Base-by-base conservation (phyloP, 2,113 vertebrate genomes). In the Atractosteus spatula region DNA sequence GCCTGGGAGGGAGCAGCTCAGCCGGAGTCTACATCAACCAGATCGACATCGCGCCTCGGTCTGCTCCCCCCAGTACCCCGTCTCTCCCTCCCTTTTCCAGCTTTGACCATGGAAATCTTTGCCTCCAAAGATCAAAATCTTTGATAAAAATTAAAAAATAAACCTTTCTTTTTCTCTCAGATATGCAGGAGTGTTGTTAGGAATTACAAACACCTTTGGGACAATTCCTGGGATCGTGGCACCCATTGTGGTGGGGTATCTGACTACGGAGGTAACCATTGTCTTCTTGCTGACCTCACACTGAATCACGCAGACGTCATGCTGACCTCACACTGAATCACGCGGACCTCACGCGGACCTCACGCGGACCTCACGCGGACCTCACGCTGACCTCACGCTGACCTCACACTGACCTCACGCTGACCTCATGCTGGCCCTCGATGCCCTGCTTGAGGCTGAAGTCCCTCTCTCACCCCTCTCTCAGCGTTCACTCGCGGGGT, bases 1-100 rank as follows among this genome's bases (percentile, higher is more conserved):
- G 82, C 11, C 14, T 86, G 0, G 88, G 84, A n/a, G 91, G 85
- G 7, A 16, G 12, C 74, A 85, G 79, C 1, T 68, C 84, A 3
- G 62, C 89, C 1, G 93, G 93, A 63, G 89, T 92, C 78, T 90
- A 72, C 76, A 87, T 92, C 13, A 94, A 94, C 85, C 93, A 93
- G 70, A 88, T 94, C 0, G 92, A 94, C 81, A 93, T 93, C 14
- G 92, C 91, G 1, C 92, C 92, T 3, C 84, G 86, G 92, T 93
- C 76, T 17, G 41, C 2, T 62, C 17, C 16, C n/a, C 13, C 41
- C 69, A 59, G 7, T 7, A 42, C 55, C 4, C 29, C 4, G 17
- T 8, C 55, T 51, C 44, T 71, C 13, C n/a, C 42, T 62, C 69
- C 45, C 43, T 62, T 10, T 10, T 29, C 10, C 55, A n/a, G 41